Percentiles rank a stretch among this genome's conserved stretches.
These are phyloP conservation scores for Rhynchonycteris naso DNA, from an alignment of 2,797 vertebrate species.

Conservation along the genomic window DNA sequence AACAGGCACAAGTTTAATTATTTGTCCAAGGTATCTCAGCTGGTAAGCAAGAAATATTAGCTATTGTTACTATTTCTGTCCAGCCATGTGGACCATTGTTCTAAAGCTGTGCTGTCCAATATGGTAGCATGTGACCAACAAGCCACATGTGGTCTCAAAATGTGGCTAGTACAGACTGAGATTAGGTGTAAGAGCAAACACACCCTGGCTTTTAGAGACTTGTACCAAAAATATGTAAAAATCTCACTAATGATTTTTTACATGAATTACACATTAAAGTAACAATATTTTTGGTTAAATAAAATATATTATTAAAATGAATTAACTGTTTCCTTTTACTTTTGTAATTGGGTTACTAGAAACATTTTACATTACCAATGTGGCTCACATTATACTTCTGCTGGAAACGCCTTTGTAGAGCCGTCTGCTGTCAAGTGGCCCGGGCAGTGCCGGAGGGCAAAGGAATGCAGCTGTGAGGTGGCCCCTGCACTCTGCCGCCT, in stretches of 20 bases:
- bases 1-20: neutral
- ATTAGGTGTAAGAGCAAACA: neutral
- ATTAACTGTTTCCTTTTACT: neutral
- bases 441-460: neutral
- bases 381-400: neutral
- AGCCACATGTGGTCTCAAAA: neutral
- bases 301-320: conserved; percentile 4
- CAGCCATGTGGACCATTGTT: neutral
- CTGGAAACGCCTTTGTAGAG: neutral
- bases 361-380: neutral
- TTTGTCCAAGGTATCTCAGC: neutral
- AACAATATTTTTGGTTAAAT: neutral
- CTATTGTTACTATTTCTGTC: conserved; percentile 2
- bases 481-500: neutral
- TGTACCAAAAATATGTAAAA: neutral
- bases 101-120: neutral
- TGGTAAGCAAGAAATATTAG: conserved; percentile 28
- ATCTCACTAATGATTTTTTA: neutral
- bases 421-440: neutral
- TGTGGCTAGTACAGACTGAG: neutral
- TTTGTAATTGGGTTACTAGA: neutral
- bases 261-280: neutral
- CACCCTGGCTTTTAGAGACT: neutral
- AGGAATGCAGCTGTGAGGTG: neutral
- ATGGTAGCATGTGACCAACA: neutral